phyloP scores from a whole-genome alignment of 2,113 vertebrate species.

The Chinchilla lanigera region DNA sequence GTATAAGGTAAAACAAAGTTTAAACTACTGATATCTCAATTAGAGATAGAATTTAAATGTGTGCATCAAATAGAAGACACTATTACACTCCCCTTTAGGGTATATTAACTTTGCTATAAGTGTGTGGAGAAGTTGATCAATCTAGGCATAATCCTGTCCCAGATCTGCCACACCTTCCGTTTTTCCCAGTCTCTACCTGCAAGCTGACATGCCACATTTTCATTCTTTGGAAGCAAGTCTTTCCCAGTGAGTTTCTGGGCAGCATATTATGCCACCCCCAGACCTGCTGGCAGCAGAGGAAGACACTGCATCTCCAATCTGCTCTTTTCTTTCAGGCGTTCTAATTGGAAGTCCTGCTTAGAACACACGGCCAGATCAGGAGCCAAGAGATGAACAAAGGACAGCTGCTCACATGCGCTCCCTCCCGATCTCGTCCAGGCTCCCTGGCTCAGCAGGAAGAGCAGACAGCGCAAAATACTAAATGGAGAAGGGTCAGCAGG shows the following conservation, averaged over 20 bases:
- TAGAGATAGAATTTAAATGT: background rate
- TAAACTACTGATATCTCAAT: background rate
- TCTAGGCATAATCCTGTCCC: background rate
- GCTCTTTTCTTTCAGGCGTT: constrained; percentile 71
- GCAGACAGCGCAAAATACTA: background rate
- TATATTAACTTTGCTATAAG: background rate
- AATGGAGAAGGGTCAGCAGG: background rate
- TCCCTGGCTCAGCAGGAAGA: background rate
- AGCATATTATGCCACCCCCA: constrained; percentile 73
- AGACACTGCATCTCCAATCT: constrained; percentile 76
- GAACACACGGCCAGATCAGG: constrained; percentile 75
- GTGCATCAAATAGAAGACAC: background rate
- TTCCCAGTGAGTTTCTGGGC: constrained; percentile 60
- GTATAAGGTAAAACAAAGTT: background rate
- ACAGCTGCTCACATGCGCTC: constrained; percentile 50
- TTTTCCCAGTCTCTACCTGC: constrained; percentile 32
- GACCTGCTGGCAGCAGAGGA: constrained; percentile 74
- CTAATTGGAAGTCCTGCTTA: constrained; percentile 79
- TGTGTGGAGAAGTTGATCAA: background rate
- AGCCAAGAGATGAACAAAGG: constrained; percentile 80
- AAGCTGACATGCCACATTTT: constrained; percentile 31
- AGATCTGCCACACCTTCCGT: background rate
- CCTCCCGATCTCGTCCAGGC: constrained; percentile 43
- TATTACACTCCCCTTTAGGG: background rate
- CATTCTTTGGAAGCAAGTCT: constrained; percentile 57